Evolutionary conservation across 1,140 invertebrate genomes (phyloP).

Genomic region (Oscheius sp.): DNA sequence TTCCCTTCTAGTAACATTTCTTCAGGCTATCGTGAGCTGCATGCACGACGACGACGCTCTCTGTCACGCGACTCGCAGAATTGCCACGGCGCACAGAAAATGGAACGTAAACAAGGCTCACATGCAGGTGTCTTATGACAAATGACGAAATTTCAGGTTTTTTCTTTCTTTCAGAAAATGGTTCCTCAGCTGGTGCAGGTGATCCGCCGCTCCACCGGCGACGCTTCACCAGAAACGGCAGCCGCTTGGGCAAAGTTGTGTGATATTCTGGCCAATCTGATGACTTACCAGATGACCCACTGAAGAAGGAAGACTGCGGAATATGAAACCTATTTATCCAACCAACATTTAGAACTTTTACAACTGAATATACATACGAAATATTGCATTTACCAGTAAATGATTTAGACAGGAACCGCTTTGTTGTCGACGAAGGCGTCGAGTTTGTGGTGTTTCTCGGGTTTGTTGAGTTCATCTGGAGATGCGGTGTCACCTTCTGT

Average conservation of each 20-base stretch:
- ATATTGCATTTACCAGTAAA: no score
- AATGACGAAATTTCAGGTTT: background rate
- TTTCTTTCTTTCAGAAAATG: background rate
- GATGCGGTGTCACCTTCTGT: no score
- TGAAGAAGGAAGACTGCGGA: no score
- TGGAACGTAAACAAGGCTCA: background rate
- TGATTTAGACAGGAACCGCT: no score
- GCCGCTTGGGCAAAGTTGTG: background rate
- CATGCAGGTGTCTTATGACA: background rate
- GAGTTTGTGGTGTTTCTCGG: no score
- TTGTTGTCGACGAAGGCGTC: no score
- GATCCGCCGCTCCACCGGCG: background rate
- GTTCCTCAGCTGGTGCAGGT: background rate
- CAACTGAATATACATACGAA: no score
- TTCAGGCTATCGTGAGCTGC: background rate
- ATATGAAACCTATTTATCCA: no score
- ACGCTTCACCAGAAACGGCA: background rate
- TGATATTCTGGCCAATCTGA: background rate
- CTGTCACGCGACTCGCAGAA: background rate
- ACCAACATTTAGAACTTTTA: no score
- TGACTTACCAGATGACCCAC: background rate
- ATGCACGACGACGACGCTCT: background rate
- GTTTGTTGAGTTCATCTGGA: no score
- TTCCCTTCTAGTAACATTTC: no score
- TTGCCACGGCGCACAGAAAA: background rate